Evolutionary conservation across 2,113 vertebrate species (phyloP).

Genomic region (Rynchops niger): DNA sequence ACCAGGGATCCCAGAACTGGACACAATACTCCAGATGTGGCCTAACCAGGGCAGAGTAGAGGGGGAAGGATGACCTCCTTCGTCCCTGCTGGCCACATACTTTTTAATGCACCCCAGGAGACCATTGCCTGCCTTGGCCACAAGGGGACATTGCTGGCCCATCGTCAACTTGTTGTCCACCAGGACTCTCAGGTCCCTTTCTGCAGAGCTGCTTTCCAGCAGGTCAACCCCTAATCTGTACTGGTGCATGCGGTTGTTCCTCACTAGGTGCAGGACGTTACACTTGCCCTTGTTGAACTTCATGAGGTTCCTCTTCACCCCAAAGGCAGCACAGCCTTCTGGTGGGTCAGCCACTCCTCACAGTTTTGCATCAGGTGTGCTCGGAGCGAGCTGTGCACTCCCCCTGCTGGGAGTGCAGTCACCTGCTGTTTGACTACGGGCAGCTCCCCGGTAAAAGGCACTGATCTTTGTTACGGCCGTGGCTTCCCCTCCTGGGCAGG

Average conservation of each 20-base stretch:
- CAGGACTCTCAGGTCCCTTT: background rate
- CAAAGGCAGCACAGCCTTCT: background rate
- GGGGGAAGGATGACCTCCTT: background rate
- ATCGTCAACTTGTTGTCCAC: background rate
- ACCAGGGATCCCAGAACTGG: background rate
- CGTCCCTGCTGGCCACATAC: background rate
- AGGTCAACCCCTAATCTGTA: background rate
- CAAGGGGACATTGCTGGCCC: background rate
- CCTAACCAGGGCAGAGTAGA: background rate
- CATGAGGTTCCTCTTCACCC: background rate
- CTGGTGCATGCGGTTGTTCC: background rate
- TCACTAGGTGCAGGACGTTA: background rate
- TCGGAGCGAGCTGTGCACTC: fast-evolving
- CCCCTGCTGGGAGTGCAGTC: background rate
- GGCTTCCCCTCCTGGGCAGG: too few relatives aligned
- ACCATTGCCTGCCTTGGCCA: background rate
- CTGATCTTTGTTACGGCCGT: too few relatives aligned
- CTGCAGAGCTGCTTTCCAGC: background rate
- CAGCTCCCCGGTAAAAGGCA: background rate
- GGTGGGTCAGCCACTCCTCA: background rate
- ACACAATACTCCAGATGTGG: background rate
- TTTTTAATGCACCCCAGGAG: background rate
- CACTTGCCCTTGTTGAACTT: background rate
- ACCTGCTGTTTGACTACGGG: fast-evolving
- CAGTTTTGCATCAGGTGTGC: background rate